Evolutionary conservation across 2,888 invertebrate genomes (phyloP), one percentile per base, ranked within the genome.

Genomic region (Drosophila birchii): DNA sequence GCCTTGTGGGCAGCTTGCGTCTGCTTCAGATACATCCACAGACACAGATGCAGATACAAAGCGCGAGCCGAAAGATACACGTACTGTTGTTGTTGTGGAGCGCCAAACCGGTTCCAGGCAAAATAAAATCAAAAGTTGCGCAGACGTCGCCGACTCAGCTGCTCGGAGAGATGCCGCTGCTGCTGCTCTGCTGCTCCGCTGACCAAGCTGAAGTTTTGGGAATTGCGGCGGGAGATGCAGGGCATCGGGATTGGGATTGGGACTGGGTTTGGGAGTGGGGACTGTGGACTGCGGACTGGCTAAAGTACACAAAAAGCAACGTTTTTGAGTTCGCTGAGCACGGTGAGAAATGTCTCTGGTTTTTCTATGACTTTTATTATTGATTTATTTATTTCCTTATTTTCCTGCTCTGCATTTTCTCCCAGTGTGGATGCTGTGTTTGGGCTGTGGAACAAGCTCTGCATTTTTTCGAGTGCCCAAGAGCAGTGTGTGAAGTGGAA

Each of bases 91-190:
- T 26, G 20, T 14, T 12, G 38, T n/a, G 44, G 16, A 45, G 41
- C 43, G 44, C 16, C 49, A 88, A 88, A 86, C 89, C 86, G 86
- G 86, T 86, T 86, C 80, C 75, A 76, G 83, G 86, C 88, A 86
- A 86, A 86, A 89, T 87, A 86, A 86, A 86, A 89, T 87, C 87
- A 86, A 86, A 86, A 86, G 86, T 86, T 82, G 85, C 82, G 86
- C 81, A 75, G 88, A 79, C 81, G 77, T 69, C 68, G 73, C 20
- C 51, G 16, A 49, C 54, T 68, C 80, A 61, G 60, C 66, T 74
- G 68, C 74, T 51, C 59, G 26, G 20, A 34, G 51, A 49, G 66
- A 67, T 36, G 76, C 64, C 44, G 26, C 29, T 29, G 8, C 29
- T 29, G 29, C 8, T 26, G 26, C 32, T 62, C 20, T 36, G 58